Conservation (phyloP, 2,113 vertebrate genomes). For the Bos taurus region ARS-UCD2.0 NC_037347.1:58051001-58051500, state of each 20-base stretch:
- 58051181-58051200: neutral
- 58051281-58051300: neutral
- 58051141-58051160: neutral
- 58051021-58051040: neutral
- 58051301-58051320: neutral
- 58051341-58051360: neutral
- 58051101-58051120: neutral
- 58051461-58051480: neutral
- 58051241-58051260: neutral
- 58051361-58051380: neutral
- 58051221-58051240: neutral
- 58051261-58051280: neutral
- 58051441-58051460: neutral
- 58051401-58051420: neutral
- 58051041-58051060: neutral
- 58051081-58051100: neutral
- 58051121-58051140: neutral
- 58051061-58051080: neutral
- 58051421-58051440: neutral
- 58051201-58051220: neutral
- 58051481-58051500: neutral
- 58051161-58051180: neutral
- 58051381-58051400: neutral
- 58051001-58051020: neutral
- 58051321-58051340: neutral